Percentiles rank a stretch among this genome's conserved stretches.
phyloP scores from a whole-genome alignment of 2,113 vertebrate species.

The Scomber colias region DNA sequence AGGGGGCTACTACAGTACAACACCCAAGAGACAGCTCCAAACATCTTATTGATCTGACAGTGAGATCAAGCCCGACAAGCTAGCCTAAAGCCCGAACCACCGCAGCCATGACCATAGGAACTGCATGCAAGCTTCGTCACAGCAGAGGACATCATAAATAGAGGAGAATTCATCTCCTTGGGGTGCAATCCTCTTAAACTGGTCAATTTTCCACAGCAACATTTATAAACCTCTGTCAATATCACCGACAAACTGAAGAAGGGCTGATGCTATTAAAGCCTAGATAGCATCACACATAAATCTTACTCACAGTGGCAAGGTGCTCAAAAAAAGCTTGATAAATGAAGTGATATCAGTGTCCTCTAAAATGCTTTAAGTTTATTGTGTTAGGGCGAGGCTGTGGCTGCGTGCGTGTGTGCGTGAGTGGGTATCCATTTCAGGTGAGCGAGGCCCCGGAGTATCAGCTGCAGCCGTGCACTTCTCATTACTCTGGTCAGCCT shows the following conservation, averaged over 20 bases:
- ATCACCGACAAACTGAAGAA: slow-evolving; percentile 47
- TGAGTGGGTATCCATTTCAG: slow-evolving; percentile 57
- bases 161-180: slow-evolving; percentile 30
- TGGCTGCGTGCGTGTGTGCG: slow-evolving; percentile 16
- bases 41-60: slow-evolving; percentile 56
- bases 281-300: slow-evolving; percentile 46
- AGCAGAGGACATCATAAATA: slow-evolving; percentile 28
- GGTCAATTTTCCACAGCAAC: slow-evolving; percentile 48
- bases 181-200: slow-evolving; percentile 49
- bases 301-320: slow-evolving; percentile 33
- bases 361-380: slow-evolving; percentile 62
- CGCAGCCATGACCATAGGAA: slow-evolving; percentile 10
- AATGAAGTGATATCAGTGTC: slow-evolving; percentile 59
- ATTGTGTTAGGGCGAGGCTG: slow-evolving; percentile 52
- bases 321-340: slow-evolving; percentile 59
- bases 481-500: slow-evolving; percentile 73
- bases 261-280: slow-evolving; percentile 39
- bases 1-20: slow-evolving; percentile 49
- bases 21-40: slow-evolving; percentile 39
- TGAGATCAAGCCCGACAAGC: slow-evolving; percentile 41
- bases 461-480: slow-evolving; percentile 68
- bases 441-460: slow-evolving; percentile 49
- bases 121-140: slow-evolving; percentile 20
- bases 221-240: slow-evolving; percentile 58
- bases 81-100: slow-evolving; percentile 38